Percentiles rank a stretch among this genome's conserved stretches.
Evolutionary conservation across 2,888 invertebrate genomes (phyloP).

Genomic region (Cheilosia scutellata): DNA sequence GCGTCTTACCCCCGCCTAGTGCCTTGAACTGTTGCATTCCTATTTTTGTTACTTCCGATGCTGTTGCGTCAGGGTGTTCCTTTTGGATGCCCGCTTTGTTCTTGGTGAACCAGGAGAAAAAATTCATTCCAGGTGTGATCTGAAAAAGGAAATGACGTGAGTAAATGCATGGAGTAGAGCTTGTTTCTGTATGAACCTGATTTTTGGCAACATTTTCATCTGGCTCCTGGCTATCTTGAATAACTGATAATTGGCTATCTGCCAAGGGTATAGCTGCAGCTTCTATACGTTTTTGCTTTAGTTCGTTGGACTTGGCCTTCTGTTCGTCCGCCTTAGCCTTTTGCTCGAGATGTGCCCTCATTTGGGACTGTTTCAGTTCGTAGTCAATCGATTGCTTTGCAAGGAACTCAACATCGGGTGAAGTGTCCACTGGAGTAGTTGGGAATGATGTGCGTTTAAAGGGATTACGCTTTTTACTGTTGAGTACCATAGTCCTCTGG

Average conservation of each 20-base stretch:
- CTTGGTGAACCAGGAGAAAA: conserved; percentile 87
- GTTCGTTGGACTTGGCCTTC: conserved; percentile 61
- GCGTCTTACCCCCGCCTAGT: conserved; percentile 80
- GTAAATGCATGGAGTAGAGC: background rate
- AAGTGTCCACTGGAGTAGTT: conserved; percentile 75
- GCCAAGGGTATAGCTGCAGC: background rate
- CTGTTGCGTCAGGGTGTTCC: conserved; percentile 85
- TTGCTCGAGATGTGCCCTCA: conserved; percentile 76
- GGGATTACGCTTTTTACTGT: conserved; percentile 84
- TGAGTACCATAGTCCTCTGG: conserved; percentile 81
- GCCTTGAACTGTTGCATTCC: conserved; percentile 83
- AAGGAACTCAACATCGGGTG: conserved; percentile 52
- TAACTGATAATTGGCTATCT: conserved; percentile 50
- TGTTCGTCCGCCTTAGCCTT: conserved; percentile 78
- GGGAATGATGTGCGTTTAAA: conserved; percentile 85
- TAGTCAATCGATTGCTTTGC: conserved; percentile 72
- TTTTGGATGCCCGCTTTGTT: conserved; percentile 86
- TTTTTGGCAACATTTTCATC: conserved; percentile 74
- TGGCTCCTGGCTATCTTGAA: conserved; percentile 57
- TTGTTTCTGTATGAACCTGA: conserved; percentile 48
- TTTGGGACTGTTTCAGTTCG: conserved; percentile 44
- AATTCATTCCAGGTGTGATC: conserved; percentile 80
- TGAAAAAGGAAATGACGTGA: background rate
- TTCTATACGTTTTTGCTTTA: conserved; percentile 37
- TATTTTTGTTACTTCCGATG: conserved; percentile 86